phyloP scores from a whole-genome alignment of 2,797 vertebrate genomes.

The Botia almorhae region DNA sequence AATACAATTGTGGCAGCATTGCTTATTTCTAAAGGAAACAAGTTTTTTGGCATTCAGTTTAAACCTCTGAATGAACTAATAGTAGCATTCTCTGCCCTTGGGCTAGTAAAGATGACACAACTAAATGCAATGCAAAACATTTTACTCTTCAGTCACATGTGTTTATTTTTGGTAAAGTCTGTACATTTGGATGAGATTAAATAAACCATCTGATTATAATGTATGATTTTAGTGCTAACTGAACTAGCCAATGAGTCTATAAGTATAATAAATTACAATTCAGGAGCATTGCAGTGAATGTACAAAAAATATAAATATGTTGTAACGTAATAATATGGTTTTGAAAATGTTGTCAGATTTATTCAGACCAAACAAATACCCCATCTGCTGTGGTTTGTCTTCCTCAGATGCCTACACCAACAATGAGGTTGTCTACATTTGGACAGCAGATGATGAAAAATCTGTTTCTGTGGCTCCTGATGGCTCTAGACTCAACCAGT shows the following conservation, averaged over 20 bases:
- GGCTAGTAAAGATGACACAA: neutral
- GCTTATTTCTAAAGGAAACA: neutral
- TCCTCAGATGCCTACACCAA: conserved; percentile 94
- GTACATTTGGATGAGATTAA: neutral
- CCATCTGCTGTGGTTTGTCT: neutral
- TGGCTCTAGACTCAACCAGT: conserved; percentile 97
- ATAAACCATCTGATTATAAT: neutral
- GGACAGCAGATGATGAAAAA: conserved; percentile 90
- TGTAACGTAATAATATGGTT: neutral
- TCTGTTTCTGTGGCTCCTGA: conserved; percentile 95
- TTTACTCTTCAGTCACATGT: neutral
- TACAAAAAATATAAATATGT: too few relatives aligned
- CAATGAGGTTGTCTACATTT: conserved; percentile 95
- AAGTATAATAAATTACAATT: too few relatives aligned
- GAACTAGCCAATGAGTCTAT: too few relatives aligned
- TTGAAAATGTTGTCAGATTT: neutral
- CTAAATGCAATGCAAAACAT: neutral
- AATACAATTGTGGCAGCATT: neutral
- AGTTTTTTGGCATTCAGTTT: neutral
- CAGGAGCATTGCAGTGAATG: too few relatives aligned
- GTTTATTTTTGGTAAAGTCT: neutral
- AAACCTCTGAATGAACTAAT: neutral
- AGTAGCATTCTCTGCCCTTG: neutral
- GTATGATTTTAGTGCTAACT: too few relatives aligned
- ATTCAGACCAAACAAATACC: neutral